These are phyloP conservation scores for Trachymyrmex cornetzi DNA, from an alignment of 1,140 invertebrate species.

Conservation along the genomic window DNA sequence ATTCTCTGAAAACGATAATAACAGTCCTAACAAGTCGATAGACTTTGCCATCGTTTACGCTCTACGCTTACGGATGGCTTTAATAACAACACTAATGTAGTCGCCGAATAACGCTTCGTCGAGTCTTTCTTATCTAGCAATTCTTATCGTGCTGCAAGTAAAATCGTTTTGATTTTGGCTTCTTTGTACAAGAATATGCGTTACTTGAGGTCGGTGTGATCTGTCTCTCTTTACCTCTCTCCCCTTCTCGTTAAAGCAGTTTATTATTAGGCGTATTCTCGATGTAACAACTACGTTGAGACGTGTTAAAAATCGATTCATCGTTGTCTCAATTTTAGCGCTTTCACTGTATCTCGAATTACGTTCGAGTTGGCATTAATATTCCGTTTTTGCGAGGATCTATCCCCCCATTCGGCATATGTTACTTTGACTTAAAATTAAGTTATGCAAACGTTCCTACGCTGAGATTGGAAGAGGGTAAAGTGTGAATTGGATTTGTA, in stretches of 20 bases:
- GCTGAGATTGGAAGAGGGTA: neutral
- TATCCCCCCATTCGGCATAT: neutral
- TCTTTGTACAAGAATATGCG: slow-evolving; percentile 28
- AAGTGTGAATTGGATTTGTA: slow-evolving; percentile 17
- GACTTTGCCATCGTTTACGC: slow-evolving; percentile 20
- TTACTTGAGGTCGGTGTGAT: slow-evolving; percentile 35
- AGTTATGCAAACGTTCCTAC: neutral
- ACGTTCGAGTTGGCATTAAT: neutral
- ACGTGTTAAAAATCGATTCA: slow-evolving; percentile 26
- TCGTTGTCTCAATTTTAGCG: slow-evolving; percentile 39
- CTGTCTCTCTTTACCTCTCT: neutral
- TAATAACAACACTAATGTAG: slow-evolving; percentile 47
- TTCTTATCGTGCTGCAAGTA: slow-evolving; percentile 81
- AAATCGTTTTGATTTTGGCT: slow-evolving; percentile 59
- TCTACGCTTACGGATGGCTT: slow-evolving; percentile 31
- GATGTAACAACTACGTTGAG: slow-evolving; percentile 8
- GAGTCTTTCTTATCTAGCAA: slow-evolving; percentile 79
- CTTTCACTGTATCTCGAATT: neutral
- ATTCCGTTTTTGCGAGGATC: neutral
- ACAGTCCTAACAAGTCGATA: slow-evolving; percentile 41
- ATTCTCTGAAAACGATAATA: slow-evolving; percentile 35
- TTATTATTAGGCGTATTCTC: slow-evolving; percentile 40
- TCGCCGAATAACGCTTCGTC: slow-evolving; percentile 49
- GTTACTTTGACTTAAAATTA: slow-evolving; percentile 12
- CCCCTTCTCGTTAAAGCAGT: neutral